Evolutionary conservation across 2,888 invertebrate species (phyloP), one percentile per base, ranked within the genome.

Genomic region (Mechanitis messenoides): DNA sequence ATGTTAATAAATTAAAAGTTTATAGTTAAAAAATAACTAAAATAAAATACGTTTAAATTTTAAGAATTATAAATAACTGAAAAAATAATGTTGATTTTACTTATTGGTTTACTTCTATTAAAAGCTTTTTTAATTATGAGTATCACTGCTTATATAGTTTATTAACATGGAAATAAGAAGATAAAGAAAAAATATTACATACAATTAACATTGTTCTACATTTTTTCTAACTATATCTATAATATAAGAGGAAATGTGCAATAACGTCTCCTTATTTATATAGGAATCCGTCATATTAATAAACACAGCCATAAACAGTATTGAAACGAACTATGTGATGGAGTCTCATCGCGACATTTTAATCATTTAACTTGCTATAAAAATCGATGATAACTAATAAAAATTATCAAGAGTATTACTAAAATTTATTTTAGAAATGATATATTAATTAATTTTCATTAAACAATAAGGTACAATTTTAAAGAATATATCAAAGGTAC

Each of bases 261-360:
- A 62, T 58, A 64, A 62, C 60, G 59, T 47, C 61, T 62, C 66
- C 64, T 58, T 66, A 66, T 64, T 57, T 53, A 66, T 59, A 63
- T 50, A 60, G 58, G 42, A 62, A 60, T 61, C 55, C 59, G 47
- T 58, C 50, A 61, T 63, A 59, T 64, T 61, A 66, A 66, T 66
- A 61, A 47, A 63, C 61, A 53, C 60, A 57, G 56, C 66, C 61
- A 60, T 66, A 64, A 64, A 64, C 54, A 66, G 66, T 33, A 55
- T 57, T 59, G 61, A 61, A 53, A 55, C 46, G 61, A 61, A 61
- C 56, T 59, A 64, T 55, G 58, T 45, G 57, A 55, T 53, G 54
- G 12, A 61, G 58, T 56, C 45, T 58, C 54, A 57, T 55, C n/a
- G 33, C 47, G 61, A 59, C 59, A 58, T 61, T 65, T 64, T 50